Evolutionary conservation across 2,797 vertebrate genomes (phyloP).

Genomic region (Chaetodon trifasciatus): DNA sequence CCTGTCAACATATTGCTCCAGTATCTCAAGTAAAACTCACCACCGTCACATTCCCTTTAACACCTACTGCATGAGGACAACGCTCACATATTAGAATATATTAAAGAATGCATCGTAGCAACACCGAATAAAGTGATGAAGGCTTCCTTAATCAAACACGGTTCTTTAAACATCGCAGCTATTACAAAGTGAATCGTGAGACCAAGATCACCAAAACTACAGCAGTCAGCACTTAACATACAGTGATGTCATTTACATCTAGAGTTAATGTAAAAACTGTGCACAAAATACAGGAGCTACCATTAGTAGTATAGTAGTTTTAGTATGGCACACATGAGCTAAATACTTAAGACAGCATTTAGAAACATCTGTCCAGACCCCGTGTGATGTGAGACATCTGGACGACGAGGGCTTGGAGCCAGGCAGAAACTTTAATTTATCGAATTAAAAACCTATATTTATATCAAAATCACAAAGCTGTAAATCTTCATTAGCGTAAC

Average conservation of each 20-base stretch:
- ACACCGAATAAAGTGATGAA: conserved; percentile 61
- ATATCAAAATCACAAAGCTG: conserved; percentile 26
- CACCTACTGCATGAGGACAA: conserved; percentile 47
- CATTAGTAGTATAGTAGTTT: conserved; percentile 54
- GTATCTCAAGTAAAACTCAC: conserved; percentile 53
- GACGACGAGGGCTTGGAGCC: conserved; percentile 65
- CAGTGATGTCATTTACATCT: conserved; percentile 55
- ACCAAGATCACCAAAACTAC: conserved; percentile 70
- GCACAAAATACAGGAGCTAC: conserved; percentile 75
- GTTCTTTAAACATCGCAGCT: conserved; percentile 50
- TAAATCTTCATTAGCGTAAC: background rate
- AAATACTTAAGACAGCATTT: conserved; percentile 72
- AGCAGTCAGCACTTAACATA: conserved; percentile 65
- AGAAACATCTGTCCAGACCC: conserved; percentile 64
- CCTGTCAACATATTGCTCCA: conserved; percentile 67
- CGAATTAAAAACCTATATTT: conserved; percentile 25
- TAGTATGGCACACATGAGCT: conserved; percentile 77
- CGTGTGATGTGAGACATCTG: conserved; percentile 27
- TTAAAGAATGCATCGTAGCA: conserved; percentile 39
- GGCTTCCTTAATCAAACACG: conserved; percentile 54
- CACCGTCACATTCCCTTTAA: conserved; percentile 61
- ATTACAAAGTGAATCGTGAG: conserved; percentile 66
- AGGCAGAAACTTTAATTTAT: conserved; percentile 31
- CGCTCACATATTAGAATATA: conserved; percentile 42
- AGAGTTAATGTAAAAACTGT: conserved; percentile 58